Conservation (phyloP, 92 coral and sea anemone genomes). For the Epizoanthus fatuus region DNA sequence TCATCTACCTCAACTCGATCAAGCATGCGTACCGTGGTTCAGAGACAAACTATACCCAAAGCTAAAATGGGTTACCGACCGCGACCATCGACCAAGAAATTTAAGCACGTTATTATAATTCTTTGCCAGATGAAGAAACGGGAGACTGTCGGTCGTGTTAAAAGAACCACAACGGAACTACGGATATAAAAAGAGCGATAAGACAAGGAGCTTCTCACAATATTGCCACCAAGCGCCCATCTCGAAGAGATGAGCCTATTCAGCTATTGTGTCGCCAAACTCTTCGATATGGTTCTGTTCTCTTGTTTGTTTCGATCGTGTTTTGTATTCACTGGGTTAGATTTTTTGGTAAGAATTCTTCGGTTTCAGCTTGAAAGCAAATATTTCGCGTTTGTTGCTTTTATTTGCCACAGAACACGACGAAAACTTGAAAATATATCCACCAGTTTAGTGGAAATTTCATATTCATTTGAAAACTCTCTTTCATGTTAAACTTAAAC, state of each 20-base stretch:
- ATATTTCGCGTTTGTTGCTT: not conserved
- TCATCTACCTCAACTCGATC: not conserved
- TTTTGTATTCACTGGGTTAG: not conserved
- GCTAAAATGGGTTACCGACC: not conserved
- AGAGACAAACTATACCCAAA: not conserved
- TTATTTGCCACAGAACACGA: not conserved
- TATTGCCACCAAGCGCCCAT: constrained; percentile 38
- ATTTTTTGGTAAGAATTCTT: constrained; percentile 1
- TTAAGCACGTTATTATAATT: not conserved
- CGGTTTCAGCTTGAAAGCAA: not conserved
- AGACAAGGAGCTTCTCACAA: constrained; percentile 35
- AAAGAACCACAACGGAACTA: constrained; percentile 43
- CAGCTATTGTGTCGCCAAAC: constrained; percentile 40
- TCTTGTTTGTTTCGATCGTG: constrained; percentile 24
- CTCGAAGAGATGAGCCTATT: constrained; percentile 26
- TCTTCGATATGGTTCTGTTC: constrained; percentile 10
- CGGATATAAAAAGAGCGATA: constrained; percentile 8
- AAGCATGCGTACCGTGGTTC: constrained; percentile 21
- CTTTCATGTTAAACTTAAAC: constrained; percentile 48
- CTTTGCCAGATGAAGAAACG: constrained; percentile 30
- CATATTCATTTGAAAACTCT: constrained; percentile 34
- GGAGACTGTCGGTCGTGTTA: constrained; percentile 35
- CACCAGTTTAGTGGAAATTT: constrained; percentile 16
- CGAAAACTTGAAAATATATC: constrained; percentile 16
- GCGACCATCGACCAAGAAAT: constrained; percentile 3